Percentiles rank a stretch among this genome's conserved stretches.
Conservation (phyloP, 2,888 invertebrate species). For the Sipha maydis region DNA sequence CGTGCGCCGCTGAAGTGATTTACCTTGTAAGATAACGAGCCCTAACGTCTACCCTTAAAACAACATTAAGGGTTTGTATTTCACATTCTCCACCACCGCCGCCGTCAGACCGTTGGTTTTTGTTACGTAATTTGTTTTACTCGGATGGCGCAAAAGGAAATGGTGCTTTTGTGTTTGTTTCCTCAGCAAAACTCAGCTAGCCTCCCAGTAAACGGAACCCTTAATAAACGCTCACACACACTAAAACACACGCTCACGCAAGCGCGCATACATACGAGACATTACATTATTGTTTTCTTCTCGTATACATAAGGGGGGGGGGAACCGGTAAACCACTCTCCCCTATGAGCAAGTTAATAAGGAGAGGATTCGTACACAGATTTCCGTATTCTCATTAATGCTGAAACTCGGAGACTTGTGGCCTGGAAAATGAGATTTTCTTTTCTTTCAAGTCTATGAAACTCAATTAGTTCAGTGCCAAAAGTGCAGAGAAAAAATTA, state of each 20-base stretch:
- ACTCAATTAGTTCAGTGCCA: constrained; percentile 44
- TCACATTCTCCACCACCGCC: constrained; percentile 48
- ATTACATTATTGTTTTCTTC: constrained; percentile 60
- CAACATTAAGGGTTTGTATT: constrained; percentile 62
- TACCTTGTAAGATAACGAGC: constrained; percentile 61
- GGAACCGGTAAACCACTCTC: constrained; percentile 39
- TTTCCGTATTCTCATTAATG: constrained; percentile 59
- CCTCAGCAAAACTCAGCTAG: constrained; percentile 42
- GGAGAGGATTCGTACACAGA: constrained; percentile 43
- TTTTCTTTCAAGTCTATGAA: constrained; percentile 31
- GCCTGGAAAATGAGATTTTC: constrained; percentile 59
- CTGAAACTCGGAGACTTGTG: constrained; percentile 27
- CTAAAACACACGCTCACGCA: background rate
- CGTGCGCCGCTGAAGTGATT: constrained; percentile 57
- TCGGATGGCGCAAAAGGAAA: constrained; percentile 61
- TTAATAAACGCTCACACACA: constrained; percentile 22
- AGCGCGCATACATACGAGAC: background rate
- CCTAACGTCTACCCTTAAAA: constrained; percentile 45
- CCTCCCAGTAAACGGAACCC: constrained; percentile 5
- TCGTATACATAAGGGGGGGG: background rate
- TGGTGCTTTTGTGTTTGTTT: constrained; percentile 61
- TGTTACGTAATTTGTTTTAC: constrained; percentile 62
- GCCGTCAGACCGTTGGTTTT: constrained; percentile 57
- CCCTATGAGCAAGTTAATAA: constrained; percentile 20
- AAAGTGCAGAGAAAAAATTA: constrained; percentile 12